Conservation (phyloP, 2,797 vertebrate species). For the Manis pentadactyla region DNA sequence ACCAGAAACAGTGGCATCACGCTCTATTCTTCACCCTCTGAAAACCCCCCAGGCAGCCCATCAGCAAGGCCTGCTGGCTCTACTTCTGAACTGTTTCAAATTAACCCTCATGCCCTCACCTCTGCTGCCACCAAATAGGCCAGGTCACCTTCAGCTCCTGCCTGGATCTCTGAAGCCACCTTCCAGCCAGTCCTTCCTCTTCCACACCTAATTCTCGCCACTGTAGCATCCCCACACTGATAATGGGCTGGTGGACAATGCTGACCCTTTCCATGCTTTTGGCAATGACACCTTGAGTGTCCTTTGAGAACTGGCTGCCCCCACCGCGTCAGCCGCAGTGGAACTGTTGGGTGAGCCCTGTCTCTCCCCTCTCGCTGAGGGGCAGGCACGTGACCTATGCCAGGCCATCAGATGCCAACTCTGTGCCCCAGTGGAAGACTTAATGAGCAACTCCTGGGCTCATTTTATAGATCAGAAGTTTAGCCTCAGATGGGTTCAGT, state of each 20-base stretch:
- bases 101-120: accelerated
- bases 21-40: not conserved
- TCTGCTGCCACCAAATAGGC: accelerated
- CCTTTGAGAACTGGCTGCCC: not conserved
- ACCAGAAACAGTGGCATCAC: accelerated
- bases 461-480: not conserved
- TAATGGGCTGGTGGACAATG: accelerated
- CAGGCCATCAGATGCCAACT: accelerated
- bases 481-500: not conserved
- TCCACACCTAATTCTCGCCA: not conserved
- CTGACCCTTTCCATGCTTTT: not conserved
- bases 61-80: too few relatives aligned
- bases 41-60: accelerated
- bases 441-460: not conserved
- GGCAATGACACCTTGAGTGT: accelerated
- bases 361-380: not conserved
- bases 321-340: accelerated
- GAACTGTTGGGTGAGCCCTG: too few relatives aligned
- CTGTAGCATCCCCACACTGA: accelerated
- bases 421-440: not conserved
- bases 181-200: accelerated
- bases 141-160: not conserved
- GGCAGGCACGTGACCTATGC: not conserved
- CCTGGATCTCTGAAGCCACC: not conserved
- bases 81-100: accelerated